phyloP scores from a whole-genome alignment of 2,797 vertebrate species.

The Microctenopoma lineatum region DNA sequence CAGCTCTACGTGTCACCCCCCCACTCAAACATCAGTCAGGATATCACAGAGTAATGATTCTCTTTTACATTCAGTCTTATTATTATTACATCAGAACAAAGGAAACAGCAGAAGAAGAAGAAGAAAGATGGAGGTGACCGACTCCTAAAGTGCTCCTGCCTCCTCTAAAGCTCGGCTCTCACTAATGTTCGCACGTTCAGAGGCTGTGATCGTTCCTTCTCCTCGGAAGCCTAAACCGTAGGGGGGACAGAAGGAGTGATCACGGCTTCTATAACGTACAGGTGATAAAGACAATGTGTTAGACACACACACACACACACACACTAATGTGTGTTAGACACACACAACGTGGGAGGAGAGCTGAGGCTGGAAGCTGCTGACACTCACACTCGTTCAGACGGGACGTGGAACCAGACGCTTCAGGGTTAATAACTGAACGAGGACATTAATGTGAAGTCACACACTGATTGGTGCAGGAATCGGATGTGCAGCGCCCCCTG shows the following conservation, averaged over 20 bases:
- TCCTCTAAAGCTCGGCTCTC: too few species aligned
- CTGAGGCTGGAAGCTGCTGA: constrained; percentile 31
- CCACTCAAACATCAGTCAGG: constrained; percentile 27
- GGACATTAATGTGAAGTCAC: background rate
- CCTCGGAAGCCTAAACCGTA: too few species aligned
- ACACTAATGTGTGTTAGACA: constrained; percentile 20
- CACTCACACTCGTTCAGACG: constrained; percentile 2
- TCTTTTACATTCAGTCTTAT: constrained; percentile 73
- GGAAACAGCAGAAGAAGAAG: constrained; percentile 65
- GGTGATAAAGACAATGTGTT: background rate
- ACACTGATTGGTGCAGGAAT: background rate
- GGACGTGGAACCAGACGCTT: constrained; percentile 26
- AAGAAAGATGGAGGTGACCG: constrained; percentile 31
- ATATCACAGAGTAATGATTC: constrained; percentile 56
- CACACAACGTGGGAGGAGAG: constrained; percentile 4
- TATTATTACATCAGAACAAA: constrained; percentile 54
- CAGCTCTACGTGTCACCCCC: constrained; percentile 20
- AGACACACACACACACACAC: constrained; percentile 13
- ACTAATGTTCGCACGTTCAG: too few species aligned
- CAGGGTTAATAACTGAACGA: background rate
- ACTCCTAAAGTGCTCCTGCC: too few species aligned
- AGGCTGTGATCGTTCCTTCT: too few species aligned
- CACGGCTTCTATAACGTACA: background rate
- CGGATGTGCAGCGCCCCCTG: constrained; percentile 11
- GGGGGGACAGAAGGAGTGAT: background rate